These are phyloP conservation scores for Cygnus buccinator DNA, from an alignment of 2,113 vertebrate species.

Conservation along the genomic window DNA sequence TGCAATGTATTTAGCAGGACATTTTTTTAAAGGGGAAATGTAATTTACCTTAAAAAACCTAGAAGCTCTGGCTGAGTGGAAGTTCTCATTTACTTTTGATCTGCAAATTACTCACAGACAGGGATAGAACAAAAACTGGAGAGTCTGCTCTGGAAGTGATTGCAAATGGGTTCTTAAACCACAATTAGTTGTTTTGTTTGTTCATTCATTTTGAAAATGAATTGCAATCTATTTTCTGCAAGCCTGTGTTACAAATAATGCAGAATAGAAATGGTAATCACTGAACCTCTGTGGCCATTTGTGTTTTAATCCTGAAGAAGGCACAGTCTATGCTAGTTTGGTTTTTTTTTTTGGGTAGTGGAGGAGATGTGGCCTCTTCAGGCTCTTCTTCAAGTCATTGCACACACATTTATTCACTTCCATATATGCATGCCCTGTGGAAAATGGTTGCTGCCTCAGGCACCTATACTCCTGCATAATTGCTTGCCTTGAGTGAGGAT, in stretches of 20 bases:
- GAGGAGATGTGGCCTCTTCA: background rate
- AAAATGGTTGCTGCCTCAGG: background rate
- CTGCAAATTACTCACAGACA: background rate
- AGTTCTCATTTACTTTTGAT: background rate
- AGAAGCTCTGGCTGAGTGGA: background rate
- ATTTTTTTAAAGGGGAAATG: background rate
- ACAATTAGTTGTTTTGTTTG: background rate
- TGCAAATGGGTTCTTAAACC: background rate
- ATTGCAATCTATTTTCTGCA: background rate
- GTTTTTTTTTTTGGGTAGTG: background rate
- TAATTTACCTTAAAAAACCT: background rate
- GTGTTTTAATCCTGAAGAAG: background rate
- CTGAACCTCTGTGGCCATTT: background rate
- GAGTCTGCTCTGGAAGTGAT: background rate
- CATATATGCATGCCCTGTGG: background rate
- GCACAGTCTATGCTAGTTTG: background rate
- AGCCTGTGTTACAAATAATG: background rate
- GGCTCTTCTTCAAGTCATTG: background rate
- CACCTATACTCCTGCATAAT: background rate
- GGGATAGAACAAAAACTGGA: background rate
- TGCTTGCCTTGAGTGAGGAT: background rate
- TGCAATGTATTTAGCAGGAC: background rate
- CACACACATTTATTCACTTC: background rate
- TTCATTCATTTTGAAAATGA: too few relatives aligned
- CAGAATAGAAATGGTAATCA: background rate